A percentile compares a stretch with the other conserved stretches of the same genome.
phyloP scores from a whole-genome alignment of 2,113 vertebrate species.

The Phyllostomus discolor region DNA sequence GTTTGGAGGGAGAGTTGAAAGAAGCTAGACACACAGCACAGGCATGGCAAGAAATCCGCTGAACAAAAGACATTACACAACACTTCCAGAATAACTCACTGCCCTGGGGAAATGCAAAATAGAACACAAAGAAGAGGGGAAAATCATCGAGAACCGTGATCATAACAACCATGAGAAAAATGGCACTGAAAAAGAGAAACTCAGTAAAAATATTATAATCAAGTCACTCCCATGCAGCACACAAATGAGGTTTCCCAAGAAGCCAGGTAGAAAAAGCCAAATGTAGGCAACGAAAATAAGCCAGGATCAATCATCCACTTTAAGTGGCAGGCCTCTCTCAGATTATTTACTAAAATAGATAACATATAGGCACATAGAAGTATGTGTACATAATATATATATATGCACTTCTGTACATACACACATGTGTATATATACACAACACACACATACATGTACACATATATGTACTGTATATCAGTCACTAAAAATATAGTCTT shows the following conservation, averaged over 20 bases:
- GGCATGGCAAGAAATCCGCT: constrained; percentile 43
- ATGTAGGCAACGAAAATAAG: background rate
- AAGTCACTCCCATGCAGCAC: background rate
- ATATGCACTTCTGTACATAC: background rate
- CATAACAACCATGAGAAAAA: constrained; percentile 47
- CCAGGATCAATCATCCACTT: background rate
- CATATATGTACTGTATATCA: background rate
- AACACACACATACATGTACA: background rate
- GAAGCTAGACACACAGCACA: constrained; percentile 3
- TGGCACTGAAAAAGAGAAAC: constrained; percentile 37
- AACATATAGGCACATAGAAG: background rate
- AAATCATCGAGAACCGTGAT: constrained; percentile 35
- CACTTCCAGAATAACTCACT: constrained; percentile 35
- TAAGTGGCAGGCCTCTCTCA: background rate
- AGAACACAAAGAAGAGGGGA: background rate
- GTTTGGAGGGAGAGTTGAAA: constrained; percentile 42
- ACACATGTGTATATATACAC: background rate
- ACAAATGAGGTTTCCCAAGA: background rate
- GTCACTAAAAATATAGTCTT: background rate
- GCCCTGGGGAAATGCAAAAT: constrained; percentile 67
- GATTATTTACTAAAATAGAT: background rate
- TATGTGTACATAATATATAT: background rate
- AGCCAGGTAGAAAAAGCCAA: constrained; percentile 38
- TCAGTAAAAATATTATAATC: constrained; percentile 30
- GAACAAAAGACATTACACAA: constrained; percentile 64